Base-by-base conservation (phyloP, 1,140 invertebrate genomes). In the Plodia interpunctella region DNA sequence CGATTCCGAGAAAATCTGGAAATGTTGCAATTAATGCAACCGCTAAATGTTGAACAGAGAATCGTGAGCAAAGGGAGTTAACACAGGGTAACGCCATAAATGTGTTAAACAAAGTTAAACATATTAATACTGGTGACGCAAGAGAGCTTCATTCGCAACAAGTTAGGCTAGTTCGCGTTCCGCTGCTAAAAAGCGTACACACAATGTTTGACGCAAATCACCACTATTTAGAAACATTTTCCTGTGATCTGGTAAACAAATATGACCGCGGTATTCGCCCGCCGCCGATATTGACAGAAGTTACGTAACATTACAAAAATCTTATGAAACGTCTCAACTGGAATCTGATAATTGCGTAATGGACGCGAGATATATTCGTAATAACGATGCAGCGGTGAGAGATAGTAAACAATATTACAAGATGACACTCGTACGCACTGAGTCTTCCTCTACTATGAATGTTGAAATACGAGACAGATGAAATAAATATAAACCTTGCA, bases 191-290 rank as follows among this genome's bases (percentile, higher is more conserved):
- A 53, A 32, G 20, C 60, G 59, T 32, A 49, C 63, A 74, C 57
- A 73, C 65, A 73, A 35, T 56, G 18, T 51, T 58, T 73, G 73
- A 76, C 73, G 73, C 70, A 76, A 68, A 63, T 66, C 62, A 38
- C 51, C 19, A 57, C 17, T 53, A 56, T 58, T 70, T 64, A 50
- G 63, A 61, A 65, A 68, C 64, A 65, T 69, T 63, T 64, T 52
- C 58, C 56, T 58, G 53, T 52, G 50, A 52, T 57, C 57, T 49
- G 35, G 55, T 69, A 66, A 68, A 69, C 60, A 66, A 61, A 69
- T 56, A 55, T 51, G 0, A 15, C 38, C 2, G 38, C 38, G n/a
- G 38, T 44, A 13, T 44, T 44, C 38, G 38, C 38, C 38, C 38
- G 32, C 8, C 32, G 9, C 32, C 2, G 15, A 15, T 44, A 44